Percentiles rank a stretch among this genome's conserved stretches.
Conservation (phyloP, 1,140 invertebrate species). For the Drosophila prosaltans region DNA sequence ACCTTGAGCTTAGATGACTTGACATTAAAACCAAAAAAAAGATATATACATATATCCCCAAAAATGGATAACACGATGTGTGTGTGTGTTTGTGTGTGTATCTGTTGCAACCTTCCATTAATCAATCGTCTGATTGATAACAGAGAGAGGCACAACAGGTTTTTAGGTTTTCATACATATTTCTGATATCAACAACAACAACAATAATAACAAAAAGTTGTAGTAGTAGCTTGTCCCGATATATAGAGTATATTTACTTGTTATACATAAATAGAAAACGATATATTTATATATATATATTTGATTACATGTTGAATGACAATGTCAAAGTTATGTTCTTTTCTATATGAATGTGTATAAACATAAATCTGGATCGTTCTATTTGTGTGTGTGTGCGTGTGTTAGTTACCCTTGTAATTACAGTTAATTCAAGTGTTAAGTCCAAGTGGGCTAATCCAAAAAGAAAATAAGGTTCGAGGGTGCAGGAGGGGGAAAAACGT, state of each 20-base stretch:
- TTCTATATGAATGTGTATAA: background rate
- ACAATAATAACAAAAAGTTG: background rate
- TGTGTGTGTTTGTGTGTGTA: no score
- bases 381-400: background rate
- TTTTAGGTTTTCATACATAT: conserved; percentile 1
- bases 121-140: conserved; percentile 4
- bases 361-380: background rate
- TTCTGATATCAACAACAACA: background rate
- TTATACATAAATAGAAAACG: no score
- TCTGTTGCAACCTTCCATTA: background rate
- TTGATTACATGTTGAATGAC: background rate
- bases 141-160: conserved; percentile 1
- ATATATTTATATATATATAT: background rate
- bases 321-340: background rate
- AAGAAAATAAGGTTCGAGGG: background rate
- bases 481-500: background rate
- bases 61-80: conserved; percentile 1
- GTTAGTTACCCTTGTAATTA: background rate
- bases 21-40: background rate
- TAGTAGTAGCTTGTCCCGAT: background rate
- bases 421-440: background rate
- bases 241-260: background rate
- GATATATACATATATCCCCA: background rate
- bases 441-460: conserved; percentile 7
- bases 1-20: background rate